Evolutionary conservation across 2,113 vertebrate genomes (phyloP).

Genomic region (Tychaedon coryphoeus): DNA sequence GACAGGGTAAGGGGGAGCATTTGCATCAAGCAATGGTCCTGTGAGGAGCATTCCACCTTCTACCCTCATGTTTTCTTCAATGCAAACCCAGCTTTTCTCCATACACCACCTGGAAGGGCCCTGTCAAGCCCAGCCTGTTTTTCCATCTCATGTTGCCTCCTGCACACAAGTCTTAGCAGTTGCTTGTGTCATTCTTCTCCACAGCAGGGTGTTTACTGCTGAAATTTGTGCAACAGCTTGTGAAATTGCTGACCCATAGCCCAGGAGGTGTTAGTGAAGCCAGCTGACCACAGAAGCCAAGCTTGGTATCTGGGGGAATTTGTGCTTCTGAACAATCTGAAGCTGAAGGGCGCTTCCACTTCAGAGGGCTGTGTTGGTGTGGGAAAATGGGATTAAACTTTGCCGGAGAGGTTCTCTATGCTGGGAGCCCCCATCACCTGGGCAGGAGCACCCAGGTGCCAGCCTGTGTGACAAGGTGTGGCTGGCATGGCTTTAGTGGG

Average conservation of each 20-base stretch:
- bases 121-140: not conserved
- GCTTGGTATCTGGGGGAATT: not conserved
- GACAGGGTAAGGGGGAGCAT: not conserved
- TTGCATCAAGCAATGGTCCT: not conserved
- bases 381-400: not conserved
- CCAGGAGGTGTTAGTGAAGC: not conserved
- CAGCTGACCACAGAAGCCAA: not conserved
- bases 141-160: not conserved
- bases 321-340: not conserved
- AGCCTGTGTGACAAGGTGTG: rapidly evolving
- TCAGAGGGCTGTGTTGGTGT: rapidly evolving
- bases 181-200: not conserved
- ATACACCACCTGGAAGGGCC: not conserved
- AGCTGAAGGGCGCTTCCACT: not conserved
- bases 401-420: rapidly evolving
- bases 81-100: not conserved
- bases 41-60: not conserved
- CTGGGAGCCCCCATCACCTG: not conserved
- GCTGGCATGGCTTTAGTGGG: not conserved
- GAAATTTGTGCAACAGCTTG: not conserved
- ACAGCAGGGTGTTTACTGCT: not conserved
- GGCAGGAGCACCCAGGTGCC: not conserved
- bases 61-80: rapidly evolving
- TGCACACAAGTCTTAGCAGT: not conserved
- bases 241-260: not conserved